phyloP scores from a whole-genome alignment of 2,888 invertebrate species.

The Polyploca ridens region DNA sequence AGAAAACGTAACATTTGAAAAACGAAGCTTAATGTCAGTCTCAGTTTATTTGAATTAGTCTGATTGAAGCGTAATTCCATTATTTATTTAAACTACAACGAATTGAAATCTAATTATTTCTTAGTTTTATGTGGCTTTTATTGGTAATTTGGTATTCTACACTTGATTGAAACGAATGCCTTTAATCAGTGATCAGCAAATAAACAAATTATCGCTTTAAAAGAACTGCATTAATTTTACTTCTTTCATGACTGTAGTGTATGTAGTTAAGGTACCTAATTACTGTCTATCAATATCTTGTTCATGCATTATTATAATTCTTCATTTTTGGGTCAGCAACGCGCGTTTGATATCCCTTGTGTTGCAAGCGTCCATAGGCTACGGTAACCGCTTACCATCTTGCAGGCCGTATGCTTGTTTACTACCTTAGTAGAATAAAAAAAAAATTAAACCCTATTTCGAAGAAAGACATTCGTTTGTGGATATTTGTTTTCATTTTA shows the following conservation, averaged over 20 bases:
- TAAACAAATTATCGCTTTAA: too few species aligned
- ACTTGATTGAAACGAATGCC: background rate
- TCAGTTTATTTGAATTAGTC: background rate
- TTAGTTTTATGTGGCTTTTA: background rate
- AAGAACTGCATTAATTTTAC: too few species aligned
- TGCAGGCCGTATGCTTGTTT: too few species aligned
- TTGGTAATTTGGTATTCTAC: background rate
- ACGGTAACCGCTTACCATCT: too few species aligned
- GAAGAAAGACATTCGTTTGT: background rate
- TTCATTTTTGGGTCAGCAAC: too few species aligned
- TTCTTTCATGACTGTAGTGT: too few species aligned
- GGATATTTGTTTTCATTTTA: conserved; percentile 21
- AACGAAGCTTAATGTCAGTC: background rate
- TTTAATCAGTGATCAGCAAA: background rate
- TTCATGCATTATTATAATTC: too few species aligned
- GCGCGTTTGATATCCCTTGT: too few species aligned
- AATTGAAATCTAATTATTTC: background rate
- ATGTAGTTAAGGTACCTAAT: too few species aligned
- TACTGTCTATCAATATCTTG: too few species aligned
- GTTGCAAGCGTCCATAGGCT: too few species aligned
- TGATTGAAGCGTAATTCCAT: background rate
- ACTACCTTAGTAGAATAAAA: too few species aligned
- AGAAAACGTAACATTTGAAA: conserved; percentile 25
- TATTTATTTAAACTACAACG: background rate
- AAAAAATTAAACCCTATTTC: background rate